A percentile compares a stretch with the other conserved stretches of the same genome.
Evolutionary conservation across 2,113 vertebrate genomes (phyloP).

Genomic region (Zapornia atra): DNA sequence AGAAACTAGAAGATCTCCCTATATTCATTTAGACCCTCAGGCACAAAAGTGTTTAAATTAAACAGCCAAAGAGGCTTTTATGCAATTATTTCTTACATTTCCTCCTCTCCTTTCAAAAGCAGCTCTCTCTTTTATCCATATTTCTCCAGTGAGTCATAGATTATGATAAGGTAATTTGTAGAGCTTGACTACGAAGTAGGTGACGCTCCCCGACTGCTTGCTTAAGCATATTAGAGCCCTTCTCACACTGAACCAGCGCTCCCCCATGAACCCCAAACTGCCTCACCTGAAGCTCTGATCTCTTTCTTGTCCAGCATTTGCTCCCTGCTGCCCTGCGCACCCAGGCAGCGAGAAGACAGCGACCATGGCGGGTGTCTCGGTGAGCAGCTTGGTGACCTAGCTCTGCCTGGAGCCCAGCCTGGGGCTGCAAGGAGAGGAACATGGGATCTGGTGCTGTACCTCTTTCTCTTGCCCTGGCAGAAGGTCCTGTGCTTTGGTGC

Average conservation of each 20-base stretch:
- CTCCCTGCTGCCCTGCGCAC: neutral
- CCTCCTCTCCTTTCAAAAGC: neutral
- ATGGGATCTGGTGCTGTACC: neutral
- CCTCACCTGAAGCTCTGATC: neutral
- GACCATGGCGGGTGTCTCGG: rapidly evolving
- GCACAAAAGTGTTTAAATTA: constrained; percentile 19
- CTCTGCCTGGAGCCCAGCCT: neutral
- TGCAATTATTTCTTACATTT: neutral
- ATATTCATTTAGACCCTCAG: neutral
- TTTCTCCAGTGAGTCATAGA: neutral
- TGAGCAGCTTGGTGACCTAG: neutral
- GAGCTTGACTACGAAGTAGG: neutral
- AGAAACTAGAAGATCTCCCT: neutral
- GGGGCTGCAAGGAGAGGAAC: neutral
- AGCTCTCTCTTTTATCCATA: neutral
- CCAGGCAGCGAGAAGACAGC: neutral
- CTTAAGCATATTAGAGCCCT: neutral
- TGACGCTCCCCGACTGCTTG: neutral
- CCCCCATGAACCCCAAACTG: neutral
- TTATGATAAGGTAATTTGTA: neutral
- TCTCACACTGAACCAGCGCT: neutral
- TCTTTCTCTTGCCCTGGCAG: neutral
- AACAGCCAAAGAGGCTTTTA: neutral
- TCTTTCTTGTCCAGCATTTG: neutral
- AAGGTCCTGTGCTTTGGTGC: neutral